Evolutionary conservation across 1,140 invertebrate species (phyloP).

Genomic region (Matsumurasca onukii): DNA sequence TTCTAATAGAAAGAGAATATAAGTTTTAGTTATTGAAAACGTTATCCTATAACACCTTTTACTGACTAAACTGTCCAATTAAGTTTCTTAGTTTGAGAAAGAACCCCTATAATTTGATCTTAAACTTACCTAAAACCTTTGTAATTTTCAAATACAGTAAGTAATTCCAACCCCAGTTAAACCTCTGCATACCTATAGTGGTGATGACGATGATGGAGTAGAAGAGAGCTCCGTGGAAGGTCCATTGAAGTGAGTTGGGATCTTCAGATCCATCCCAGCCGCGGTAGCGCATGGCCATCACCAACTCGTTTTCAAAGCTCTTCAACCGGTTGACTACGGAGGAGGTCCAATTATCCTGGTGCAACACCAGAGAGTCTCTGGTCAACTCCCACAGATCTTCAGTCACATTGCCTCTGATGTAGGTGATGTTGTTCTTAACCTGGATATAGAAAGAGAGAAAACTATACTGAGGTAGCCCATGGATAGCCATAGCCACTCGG

Average conservation of each 20-base stretch:
- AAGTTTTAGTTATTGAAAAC: no score
- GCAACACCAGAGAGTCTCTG: slow-evolving; percentile 60
- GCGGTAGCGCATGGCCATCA: slow-evolving; percentile 81
- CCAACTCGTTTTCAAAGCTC: slow-evolving; percentile 78
- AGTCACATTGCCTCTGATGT: slow-evolving; percentile 71
- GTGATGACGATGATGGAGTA: slow-evolving; percentile 98
- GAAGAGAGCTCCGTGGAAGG: slow-evolving; percentile 87
- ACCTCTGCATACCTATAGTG: slow-evolving; percentile 94
- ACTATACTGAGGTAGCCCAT: no score
- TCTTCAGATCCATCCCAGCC: slow-evolving; percentile 92
- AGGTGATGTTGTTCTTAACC: slow-evolving; percentile 77
- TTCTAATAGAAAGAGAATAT: no score
- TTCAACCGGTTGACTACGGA: slow-evolving; percentile 59
- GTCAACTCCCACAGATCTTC: slow-evolving; percentile 79
- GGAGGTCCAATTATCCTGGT: slow-evolving; percentile 70
- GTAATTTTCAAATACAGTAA: no score
- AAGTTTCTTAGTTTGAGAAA: no score
- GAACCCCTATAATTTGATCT: no score
- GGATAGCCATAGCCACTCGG: no score
- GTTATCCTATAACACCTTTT: no score
- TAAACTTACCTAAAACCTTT: no score
- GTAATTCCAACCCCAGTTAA: no score
- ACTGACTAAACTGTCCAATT: no score
- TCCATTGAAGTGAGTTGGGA: slow-evolving; percentile 76
- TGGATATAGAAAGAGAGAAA: slow-evolving; percentile 43